Conservation (phyloP, 2,797 vertebrate genomes). For the Nyctibius grandis region DNA sequence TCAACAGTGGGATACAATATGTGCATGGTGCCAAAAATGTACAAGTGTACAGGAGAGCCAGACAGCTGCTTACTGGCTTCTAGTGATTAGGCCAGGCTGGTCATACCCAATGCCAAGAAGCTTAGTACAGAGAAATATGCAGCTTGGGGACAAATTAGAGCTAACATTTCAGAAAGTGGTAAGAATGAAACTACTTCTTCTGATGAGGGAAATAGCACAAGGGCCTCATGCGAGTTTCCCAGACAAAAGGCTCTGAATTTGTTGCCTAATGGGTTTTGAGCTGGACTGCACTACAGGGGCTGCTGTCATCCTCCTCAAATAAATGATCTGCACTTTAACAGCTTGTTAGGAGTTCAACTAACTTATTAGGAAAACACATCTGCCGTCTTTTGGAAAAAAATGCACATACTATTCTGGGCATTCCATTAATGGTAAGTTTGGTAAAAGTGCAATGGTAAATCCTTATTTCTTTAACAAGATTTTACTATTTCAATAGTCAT, state of each 20-base stretch:
- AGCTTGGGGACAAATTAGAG: neutral
- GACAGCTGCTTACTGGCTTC: neutral
- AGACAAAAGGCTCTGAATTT: neutral
- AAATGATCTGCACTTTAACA: neutral
- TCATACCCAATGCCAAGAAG: neutral
- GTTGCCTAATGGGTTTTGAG: neutral
- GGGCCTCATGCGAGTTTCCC: accelerated
- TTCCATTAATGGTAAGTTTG: neutral
- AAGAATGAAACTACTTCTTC: neutral
- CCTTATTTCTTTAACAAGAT: neutral
- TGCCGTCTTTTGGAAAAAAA: neutral
- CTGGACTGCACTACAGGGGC: neutral
- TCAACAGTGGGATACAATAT: neutral
- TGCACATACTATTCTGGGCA: neutral
- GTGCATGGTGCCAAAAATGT: neutral
- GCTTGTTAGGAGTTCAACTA: neutral
- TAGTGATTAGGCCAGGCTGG: neutral
- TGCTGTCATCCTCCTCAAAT: neutral
- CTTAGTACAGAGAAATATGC: neutral
- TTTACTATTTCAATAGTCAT: neutral
- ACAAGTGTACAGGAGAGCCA: neutral
- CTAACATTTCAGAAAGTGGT: neutral
- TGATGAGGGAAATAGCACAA: neutral
- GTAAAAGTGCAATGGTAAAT: neutral
- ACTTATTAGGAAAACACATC: neutral